Conservation (phyloP, 2,888 invertebrate species). For the Conomelus anceps region DNA sequence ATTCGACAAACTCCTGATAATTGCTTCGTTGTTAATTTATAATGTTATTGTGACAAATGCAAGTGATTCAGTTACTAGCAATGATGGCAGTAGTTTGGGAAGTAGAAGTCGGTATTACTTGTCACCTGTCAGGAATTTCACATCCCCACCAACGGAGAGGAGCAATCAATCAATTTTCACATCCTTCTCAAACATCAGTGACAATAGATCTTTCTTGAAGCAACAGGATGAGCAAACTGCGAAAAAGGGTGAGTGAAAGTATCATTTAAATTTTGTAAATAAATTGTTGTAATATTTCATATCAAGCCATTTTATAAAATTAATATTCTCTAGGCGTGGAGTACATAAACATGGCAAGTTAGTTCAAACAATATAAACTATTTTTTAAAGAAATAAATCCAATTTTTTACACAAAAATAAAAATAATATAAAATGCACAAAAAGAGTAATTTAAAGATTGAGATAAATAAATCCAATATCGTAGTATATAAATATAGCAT, state of each 20-base stretch:
- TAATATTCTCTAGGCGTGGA: no score
- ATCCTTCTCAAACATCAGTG: neutral
- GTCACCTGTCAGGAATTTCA: neutral
- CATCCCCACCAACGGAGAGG: neutral
- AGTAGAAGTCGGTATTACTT: neutral
- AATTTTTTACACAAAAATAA: no score
- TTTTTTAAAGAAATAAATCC: no score
- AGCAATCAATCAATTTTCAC: neutral
- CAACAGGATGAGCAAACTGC: neutral
- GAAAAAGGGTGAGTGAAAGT: neutral
- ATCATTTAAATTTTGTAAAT: neutral
- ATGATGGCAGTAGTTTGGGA: neutral
- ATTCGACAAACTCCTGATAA: neutral
- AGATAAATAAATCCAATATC: no score
- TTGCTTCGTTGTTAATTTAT: neutral
- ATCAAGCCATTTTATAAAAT: no score
- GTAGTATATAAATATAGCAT: no score
- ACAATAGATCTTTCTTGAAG: neutral
- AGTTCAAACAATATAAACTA: no score
- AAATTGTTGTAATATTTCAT: no score
- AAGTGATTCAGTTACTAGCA: neutral
- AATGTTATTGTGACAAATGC: neutral
- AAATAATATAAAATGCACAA: no score
- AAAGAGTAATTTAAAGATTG: no score
- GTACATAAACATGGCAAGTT: no score